phyloP scores from a whole-genome alignment of 2,888 invertebrate species.

The Idaea biselata region DNA sequence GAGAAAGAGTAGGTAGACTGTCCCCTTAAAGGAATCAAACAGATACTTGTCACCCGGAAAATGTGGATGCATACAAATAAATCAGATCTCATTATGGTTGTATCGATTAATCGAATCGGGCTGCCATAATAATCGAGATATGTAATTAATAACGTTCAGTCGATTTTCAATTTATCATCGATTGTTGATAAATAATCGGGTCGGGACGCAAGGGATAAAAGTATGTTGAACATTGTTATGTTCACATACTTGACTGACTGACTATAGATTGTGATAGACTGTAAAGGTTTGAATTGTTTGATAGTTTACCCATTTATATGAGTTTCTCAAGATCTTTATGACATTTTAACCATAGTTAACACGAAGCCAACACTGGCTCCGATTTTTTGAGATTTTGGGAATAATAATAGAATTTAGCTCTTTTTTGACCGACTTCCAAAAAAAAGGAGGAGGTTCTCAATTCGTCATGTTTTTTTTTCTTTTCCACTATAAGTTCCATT shows the following conservation, averaged over 20 bases:
- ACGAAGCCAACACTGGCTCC: no score
- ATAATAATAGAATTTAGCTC: no score
- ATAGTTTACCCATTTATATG: neutral
- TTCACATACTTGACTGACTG: no score
- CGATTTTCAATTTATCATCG: slow-evolving; percentile 55
- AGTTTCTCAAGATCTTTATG: neutral
- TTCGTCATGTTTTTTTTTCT: no score
- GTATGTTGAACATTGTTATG: slow-evolving; percentile 23
- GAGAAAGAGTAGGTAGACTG: no score
- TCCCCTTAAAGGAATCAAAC: no score
- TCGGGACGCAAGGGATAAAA: slow-evolving; percentile 21
- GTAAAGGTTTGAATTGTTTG: neutral
- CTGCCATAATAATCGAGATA: slow-evolving; percentile 18
- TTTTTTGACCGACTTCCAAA: no score
- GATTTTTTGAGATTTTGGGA: no score
- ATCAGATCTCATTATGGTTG: slow-evolving; percentile 33
- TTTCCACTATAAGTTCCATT: no score
- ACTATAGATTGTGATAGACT: no score
- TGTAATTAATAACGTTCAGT: slow-evolving; percentile 53
- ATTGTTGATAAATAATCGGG: slow-evolving; percentile 26
- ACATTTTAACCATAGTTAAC: no score
- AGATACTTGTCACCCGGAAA: slow-evolving; percentile 28
- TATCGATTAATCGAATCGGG: slow-evolving; percentile 21
- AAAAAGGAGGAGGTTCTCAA: no score
- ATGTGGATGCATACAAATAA: slow-evolving; percentile 19